These are phyloP conservation scores for Allobates femoralis DNA, from an alignment of 2,797 vertebrate species.

Conservation along the genomic window DNA sequence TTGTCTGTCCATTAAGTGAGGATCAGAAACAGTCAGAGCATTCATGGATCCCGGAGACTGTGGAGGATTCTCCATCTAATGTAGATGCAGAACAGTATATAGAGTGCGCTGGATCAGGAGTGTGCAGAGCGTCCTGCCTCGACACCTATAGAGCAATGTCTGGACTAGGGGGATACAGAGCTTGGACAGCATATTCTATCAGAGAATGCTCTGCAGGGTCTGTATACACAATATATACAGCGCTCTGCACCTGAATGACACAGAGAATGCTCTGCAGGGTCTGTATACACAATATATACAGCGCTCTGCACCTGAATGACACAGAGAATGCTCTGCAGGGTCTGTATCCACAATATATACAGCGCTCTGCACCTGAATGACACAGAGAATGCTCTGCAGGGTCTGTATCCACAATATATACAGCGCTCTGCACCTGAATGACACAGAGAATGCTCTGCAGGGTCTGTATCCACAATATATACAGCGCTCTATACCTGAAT, in stretches of 20 bases:
- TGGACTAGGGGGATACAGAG: no score
- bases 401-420: background rate
- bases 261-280: no score
- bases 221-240: background rate
- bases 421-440: no score
- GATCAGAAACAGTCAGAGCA: background rate
- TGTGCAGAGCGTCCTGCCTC: background rate
- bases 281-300: background rate
- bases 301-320: no score
- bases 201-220: background rate
- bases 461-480: no score
- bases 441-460: no score
- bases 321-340: background rate
- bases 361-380: rapidly evolving
- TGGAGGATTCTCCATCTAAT: background rate
- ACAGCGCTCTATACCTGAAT: no score
- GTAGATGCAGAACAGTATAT: background rate
- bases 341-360: background rate
- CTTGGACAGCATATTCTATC: no score
- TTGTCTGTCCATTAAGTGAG: background rate
- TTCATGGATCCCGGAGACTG: no score
- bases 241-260: background rate
- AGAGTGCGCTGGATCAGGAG: background rate
- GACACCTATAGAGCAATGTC: no score
- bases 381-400: background rate